Percentiles rank a stretch among this genome's conserved stretches.
Conservation (phyloP, 2,888 invertebrate species). For the Cataglyphis albicans region DNA sequence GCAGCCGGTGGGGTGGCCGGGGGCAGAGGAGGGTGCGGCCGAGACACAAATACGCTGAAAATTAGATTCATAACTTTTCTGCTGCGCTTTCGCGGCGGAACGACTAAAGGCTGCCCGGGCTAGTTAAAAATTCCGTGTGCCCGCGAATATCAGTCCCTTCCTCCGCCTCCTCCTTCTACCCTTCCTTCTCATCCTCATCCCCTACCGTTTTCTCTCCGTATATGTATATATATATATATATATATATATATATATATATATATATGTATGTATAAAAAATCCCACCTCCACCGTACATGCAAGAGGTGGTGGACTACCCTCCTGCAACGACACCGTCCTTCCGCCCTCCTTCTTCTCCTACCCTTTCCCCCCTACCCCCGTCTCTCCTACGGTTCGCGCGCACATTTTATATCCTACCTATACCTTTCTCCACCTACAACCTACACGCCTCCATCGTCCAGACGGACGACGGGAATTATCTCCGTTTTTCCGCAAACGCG, state of each 20-base stretch:
- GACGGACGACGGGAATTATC: slow-evolving; percentile 82
- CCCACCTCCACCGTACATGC: slow-evolving; percentile 58
- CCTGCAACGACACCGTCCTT: slow-evolving; percentile 48
- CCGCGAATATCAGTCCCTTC: slow-evolving; percentile 83
- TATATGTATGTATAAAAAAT: slow-evolving; percentile 11
- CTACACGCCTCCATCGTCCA: slow-evolving; percentile 77
- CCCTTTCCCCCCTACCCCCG: slow-evolving; percentile 45
- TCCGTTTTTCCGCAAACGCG: slow-evolving; percentile 84
- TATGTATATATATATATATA: slow-evolving; percentile 6
- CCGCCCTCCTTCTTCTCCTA: slow-evolving; percentile 59
- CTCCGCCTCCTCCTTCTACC: slow-evolving; percentile 28
- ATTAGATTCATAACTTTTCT: slow-evolving; percentile 86
- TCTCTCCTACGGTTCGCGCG: slow-evolving; percentile 56
- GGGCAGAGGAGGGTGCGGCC: slow-evolving; percentile 56
- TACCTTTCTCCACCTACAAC: slow-evolving; percentile 71
- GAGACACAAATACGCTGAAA: slow-evolving; percentile 83
- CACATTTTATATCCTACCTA: slow-evolving; percentile 63
- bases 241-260: neutral
- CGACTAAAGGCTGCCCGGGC: slow-evolving; percentile 79
- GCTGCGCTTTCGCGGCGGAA: slow-evolving; percentile 80
- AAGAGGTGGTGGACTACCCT: slow-evolving; percentile 51
- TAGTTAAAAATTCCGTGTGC: slow-evolving; percentile 85
- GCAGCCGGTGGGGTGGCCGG: slow-evolving; percentile 42
- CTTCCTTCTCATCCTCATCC: slow-evolving; percentile 18
- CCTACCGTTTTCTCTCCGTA: slow-evolving; percentile 17